Conservation (phyloP, 2,888 invertebrate genomes). For the Euspilapteryx auroguttella region DNA sequence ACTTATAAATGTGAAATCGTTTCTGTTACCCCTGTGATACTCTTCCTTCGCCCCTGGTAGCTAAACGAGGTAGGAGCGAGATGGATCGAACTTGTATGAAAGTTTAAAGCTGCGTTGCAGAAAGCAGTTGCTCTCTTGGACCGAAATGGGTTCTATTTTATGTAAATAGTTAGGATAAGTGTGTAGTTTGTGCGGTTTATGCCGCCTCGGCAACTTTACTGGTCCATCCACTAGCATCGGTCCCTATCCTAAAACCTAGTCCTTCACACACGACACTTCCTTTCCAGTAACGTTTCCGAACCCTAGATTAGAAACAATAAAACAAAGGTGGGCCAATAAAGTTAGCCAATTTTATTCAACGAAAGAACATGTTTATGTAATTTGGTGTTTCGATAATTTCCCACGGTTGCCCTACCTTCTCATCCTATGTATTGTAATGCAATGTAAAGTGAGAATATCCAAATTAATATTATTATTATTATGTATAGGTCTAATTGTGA, state of each 20-base stretch:
- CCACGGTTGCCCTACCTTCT: neutral
- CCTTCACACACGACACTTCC: conserved; percentile 9
- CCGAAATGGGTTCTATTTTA: conserved; percentile 45
- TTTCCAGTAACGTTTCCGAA: conserved; percentile 13
- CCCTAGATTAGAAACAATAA: conserved; percentile 45
- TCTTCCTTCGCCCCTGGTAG: too few relatives aligned
- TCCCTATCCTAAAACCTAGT: conserved; percentile 2
- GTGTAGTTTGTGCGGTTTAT: conserved; percentile 30
- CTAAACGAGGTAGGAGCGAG: too few relatives aligned
- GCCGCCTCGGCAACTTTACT: conserved; percentile 39
- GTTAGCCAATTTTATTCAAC: conserved; percentile 55
- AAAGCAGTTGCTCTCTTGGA: too few relatives aligned
- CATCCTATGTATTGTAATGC: too few relatives aligned
- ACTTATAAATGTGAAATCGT: too few relatives aligned
- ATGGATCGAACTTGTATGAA: too few relatives aligned
- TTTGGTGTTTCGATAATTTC: neutral
- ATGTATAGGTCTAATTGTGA: too few relatives aligned
- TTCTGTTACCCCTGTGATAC: too few relatives aligned
- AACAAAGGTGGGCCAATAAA: conserved; percentile 53
- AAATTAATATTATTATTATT: too few relatives aligned
- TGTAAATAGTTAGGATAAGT: conserved; percentile 53
- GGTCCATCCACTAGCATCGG: conserved; percentile 25
- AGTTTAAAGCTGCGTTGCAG: too few relatives aligned
- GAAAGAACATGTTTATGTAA: conserved; percentile 51
- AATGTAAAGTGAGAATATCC: too few relatives aligned